Conservation (phyloP, 1,140 invertebrate genomes). For the Nomia melanderi region DNA sequence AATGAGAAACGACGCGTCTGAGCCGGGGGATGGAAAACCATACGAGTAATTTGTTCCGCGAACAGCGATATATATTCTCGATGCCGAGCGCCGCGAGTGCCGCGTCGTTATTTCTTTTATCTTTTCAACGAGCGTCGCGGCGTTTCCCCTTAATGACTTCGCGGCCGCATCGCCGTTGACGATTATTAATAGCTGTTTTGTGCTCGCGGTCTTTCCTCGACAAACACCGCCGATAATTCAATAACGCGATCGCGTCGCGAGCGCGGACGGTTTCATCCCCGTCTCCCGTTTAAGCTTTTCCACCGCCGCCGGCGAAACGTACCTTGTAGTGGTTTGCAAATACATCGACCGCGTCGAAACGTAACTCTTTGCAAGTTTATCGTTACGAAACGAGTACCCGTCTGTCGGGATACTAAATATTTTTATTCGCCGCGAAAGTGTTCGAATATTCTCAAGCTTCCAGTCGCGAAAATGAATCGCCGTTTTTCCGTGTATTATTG, state of each 20-base stretch:
- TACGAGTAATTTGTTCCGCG: neutral
- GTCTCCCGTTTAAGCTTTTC: too few species aligned
- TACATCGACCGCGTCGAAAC: too few species aligned
- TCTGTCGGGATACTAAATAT: too few species aligned
- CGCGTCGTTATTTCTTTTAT: neutral
- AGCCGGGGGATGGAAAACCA: neutral
- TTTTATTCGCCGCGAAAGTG: too few species aligned
- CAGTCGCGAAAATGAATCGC: too few species aligned
- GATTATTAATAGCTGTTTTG: conserved; percentile 28
- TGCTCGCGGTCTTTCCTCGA: neutral
- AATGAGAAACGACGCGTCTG: neutral
- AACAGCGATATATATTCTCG: conserved; percentile 7
- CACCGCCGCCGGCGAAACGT: too few species aligned
- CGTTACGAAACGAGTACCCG: too few species aligned
- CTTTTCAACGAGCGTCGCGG: neutral
- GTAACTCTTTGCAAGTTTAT: too few species aligned
- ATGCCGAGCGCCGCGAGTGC: neutral
- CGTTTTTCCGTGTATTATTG: too few species aligned
- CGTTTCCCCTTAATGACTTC: conserved; percentile 14
- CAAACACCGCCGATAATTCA: conserved; percentile 25
- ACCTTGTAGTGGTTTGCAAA: too few species aligned
- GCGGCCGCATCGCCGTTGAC: neutral
- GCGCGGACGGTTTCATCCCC: too few species aligned
- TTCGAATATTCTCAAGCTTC: too few species aligned
- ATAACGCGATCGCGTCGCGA: neutral